Percentiles rank a stretch among this genome's conserved stretches.
phyloP scores from a whole-genome alignment of 2,113 vertebrate species.

The Cochlearius cochlearius region DNA sequence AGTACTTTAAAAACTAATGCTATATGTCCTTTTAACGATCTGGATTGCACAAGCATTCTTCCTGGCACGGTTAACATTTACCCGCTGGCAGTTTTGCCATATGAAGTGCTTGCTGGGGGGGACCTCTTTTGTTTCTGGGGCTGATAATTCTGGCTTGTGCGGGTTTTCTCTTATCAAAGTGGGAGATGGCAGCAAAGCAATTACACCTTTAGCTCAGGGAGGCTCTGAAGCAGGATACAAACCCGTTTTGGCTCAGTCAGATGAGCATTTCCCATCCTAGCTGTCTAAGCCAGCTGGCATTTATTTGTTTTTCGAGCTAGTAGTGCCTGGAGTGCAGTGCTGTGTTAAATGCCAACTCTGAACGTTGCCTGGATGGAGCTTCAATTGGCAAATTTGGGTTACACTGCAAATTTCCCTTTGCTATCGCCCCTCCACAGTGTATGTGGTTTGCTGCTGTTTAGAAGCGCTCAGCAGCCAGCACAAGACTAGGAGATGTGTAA shows the following conservation, averaged over 20 bases:
- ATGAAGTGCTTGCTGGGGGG: background rate
- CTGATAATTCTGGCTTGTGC: background rate
- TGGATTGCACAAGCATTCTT: background rate
- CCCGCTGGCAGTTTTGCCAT: accelerated
- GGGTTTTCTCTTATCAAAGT: background rate
- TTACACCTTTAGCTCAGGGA: background rate
- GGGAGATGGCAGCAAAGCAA: background rate
- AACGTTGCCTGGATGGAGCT: background rate
- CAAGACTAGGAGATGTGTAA: background rate
- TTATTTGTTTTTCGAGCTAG: background rate
- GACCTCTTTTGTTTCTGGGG: background rate
- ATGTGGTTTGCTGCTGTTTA: background rate
- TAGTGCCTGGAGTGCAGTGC: background rate
- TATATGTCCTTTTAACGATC: background rate
- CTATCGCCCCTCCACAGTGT: background rate
- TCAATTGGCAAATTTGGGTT: background rate
- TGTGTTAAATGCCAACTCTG: background rate
- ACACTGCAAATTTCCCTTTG: background rate
- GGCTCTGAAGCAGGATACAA: background rate
- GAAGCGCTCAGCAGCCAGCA: background rate
- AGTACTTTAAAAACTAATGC: background rate
- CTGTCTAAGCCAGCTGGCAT: conserved; percentile 20
- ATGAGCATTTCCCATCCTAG: background rate
- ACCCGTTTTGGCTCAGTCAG: background rate
- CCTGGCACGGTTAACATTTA: background rate